Evolutionary conservation across 2,113 vertebrate genomes (phyloP), one percentile per base, ranked within the genome.

Genomic region (Oryzias celebensis): DNA sequence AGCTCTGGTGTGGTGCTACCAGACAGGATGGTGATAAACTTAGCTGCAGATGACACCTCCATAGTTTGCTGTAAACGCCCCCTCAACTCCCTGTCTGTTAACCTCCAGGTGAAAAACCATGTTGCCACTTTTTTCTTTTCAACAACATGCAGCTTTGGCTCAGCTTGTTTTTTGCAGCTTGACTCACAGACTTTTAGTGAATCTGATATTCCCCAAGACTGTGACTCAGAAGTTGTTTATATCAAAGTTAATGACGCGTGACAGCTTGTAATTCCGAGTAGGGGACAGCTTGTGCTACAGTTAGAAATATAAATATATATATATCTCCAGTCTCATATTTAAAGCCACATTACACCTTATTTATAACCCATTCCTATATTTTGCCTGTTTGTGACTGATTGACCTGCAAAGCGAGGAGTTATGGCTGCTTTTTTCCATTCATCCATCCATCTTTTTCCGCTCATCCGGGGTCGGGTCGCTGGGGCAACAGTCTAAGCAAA

Each of bases 1-100:
- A 88, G 68, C 65, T 52, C 50, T 26, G 44, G 61, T 62, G 61
- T 70, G 71, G 76, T 80, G 62, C 75, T 73, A 82, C 60, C 51
- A 50, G 52, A 71, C 50, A 17, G 44, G 60, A 65, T 50, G 31
- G 65, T 77, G 64, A 77, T 70, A 55, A 54, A 61, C 71, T 76
- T 74, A 74, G 70, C 31, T 68, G 57, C 75, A 83, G 68, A 77
- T 82, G 73, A 87, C 77, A 71, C 58, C 47, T 63, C 55, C 23
- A 22, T 58, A n/a, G 43, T 42, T 42, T 16, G 50, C 55, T 64
- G 26, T 41, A 49, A 69, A 20, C 5, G 51, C 71, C 51, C 15
- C 14, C 45, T 44, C 24, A 20, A 22, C 4, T 7, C 13, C n/a
- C 16, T 26, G 8, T 44, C 46, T 46, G 5, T 26, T 20, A 58